Conservation (phyloP, 2,113 vertebrate species). For the Ploceus nigricollis region DNA sequence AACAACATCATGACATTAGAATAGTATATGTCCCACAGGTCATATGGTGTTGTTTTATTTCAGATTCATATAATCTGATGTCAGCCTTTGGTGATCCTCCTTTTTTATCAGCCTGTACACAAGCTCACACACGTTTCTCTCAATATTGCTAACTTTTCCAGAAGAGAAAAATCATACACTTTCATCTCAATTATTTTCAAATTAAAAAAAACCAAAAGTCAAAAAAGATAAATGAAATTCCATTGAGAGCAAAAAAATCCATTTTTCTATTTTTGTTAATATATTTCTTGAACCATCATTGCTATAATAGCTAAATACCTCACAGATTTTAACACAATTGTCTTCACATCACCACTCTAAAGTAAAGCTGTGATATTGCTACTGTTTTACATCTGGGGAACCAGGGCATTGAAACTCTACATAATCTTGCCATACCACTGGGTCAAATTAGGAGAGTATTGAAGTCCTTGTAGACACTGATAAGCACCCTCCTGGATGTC, state of each 20-base stretch:
- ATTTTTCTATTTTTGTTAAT: not conserved
- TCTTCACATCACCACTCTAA: not conserved
- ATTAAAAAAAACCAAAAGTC: not conserved
- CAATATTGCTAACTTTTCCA: not conserved
- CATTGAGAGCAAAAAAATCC: not conserved
- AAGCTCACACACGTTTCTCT: not conserved
- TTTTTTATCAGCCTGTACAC: not conserved
- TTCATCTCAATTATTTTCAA: not conserved
- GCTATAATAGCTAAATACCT: not conserved
- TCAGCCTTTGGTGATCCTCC: not conserved
- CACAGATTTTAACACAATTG: rapidly evolving
- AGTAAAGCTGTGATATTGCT: not conserved
- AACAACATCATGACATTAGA: not conserved
- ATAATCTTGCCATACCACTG: not conserved
- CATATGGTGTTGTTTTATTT: not conserved
- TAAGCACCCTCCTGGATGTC: not conserved
- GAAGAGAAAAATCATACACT: not conserved
- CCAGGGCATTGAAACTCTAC: not conserved
- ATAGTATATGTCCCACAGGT: not conserved
- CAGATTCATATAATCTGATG: not conserved
- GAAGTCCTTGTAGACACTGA: not conserved
- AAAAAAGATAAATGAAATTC: not conserved
- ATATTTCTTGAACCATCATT: not conserved
- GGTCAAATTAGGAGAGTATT: not conserved
- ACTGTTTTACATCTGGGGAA: not conserved